Conservation (phyloP, 2,113 vertebrate species). For the Halcyon malimbica region DNA sequence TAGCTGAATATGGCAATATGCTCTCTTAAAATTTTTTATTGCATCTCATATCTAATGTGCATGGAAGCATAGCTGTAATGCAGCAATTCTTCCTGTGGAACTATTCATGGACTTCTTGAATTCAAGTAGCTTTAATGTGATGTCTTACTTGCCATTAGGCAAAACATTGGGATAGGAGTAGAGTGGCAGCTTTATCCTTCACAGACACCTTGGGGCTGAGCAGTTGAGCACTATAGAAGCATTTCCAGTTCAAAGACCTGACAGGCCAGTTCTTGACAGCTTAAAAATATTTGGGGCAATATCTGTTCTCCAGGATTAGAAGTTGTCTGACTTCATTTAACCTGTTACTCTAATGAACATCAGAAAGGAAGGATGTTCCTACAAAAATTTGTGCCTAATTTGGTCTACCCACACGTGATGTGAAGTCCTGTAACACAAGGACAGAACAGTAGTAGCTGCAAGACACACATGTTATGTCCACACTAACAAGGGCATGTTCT, state of each 20-base stretch:
- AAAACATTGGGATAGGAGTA: not conserved
- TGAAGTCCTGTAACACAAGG: not conserved
- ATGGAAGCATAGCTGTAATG: not conserved
- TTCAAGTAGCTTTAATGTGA: not conserved
- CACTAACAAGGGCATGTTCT: not conserved
- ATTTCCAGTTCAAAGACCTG: not conserved
- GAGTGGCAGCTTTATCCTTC: not conserved
- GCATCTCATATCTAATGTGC: not conserved
- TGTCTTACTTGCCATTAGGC: constrained; percentile 4
- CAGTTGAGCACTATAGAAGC: not conserved
- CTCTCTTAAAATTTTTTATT: constrained; percentile 11
- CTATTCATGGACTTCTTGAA: not conserved
- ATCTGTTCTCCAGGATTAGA: not conserved
- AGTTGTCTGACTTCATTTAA: not conserved
- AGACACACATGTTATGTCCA: not conserved
- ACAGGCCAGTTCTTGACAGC: not conserved
- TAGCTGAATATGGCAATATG: not conserved
- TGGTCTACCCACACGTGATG: not conserved
- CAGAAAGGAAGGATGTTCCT: not conserved
- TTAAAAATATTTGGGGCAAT: not conserved
- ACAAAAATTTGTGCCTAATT: not conserved
- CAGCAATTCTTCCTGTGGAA: not conserved
- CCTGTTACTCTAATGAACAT: not conserved
- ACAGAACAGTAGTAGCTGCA: not conserved
- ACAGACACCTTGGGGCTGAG: not conserved